Percentiles rank a stretch among this genome's conserved stretches.
Evolutionary conservation across 2,888 invertebrate genomes (phyloP).

Genomic region (Clepsis dumicolana): DNA sequence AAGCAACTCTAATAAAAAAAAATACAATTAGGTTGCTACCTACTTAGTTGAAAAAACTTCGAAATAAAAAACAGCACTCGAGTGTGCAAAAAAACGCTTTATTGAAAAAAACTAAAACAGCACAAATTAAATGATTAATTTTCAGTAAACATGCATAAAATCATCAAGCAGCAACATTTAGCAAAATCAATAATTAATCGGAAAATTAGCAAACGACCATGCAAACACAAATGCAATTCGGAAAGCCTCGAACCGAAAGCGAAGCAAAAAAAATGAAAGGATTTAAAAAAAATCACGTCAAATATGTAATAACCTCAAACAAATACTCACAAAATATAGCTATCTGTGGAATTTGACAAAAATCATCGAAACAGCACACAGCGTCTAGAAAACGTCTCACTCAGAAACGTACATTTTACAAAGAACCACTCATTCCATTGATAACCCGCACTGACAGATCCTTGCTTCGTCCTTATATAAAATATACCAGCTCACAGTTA

Average conservation of each 20-base stretch:
- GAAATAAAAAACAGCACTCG: not conserved
- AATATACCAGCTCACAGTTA: not conserved
- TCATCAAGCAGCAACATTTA: not conserved
- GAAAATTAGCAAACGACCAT: not conserved
- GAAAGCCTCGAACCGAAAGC: not conserved
- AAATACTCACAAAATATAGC: conserved; percentile 22
- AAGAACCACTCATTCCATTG: conserved; percentile 10
- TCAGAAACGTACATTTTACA: not conserved
- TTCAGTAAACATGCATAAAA: not conserved
- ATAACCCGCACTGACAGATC: conserved; percentile 4
- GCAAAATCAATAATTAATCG: not conserved
- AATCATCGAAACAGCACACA: not conserved
- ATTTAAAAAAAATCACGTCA: too few species aligned
- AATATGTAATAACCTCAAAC: conserved; percentile 30
- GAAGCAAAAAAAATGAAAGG: too few species aligned
- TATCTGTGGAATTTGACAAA: conserved; percentile 8
- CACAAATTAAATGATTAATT: not conserved
- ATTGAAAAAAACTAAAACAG: too few species aligned
- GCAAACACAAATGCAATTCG: not conserved
- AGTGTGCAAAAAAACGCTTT: not conserved
- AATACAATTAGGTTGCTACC: too few species aligned
- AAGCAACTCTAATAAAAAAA: not conserved
- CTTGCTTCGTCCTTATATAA: conserved; percentile 4
- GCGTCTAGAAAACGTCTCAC: conserved; percentile 3
- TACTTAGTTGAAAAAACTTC: too few species aligned